Conservation (phyloP, 2,797 vertebrate genomes). For the Heterohyrax brucei region DNA sequence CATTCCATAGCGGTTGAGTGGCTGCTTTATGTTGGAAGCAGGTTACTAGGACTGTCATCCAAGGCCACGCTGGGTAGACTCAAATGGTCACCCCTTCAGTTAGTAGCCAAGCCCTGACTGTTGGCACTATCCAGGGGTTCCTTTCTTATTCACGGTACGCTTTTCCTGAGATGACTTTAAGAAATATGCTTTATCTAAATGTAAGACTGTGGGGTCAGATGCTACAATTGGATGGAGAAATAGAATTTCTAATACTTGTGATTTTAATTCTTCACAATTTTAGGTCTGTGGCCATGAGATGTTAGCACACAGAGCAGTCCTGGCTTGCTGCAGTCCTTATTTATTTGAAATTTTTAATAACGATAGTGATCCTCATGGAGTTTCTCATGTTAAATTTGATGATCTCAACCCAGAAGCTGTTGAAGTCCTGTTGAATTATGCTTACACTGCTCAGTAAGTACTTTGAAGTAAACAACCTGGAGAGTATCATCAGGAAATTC, state of each 20-base stretch:
- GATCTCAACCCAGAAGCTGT: slow-evolving; percentile 98
- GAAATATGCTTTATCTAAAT: slow-evolving; percentile 65
- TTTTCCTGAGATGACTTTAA: slow-evolving; percentile 66
- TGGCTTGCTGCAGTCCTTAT: slow-evolving; percentile 99
- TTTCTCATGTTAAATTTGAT: slow-evolving; percentile 98
- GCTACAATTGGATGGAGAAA: slow-evolving; percentile 8
- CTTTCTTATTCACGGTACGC: slow-evolving; percentile 38
- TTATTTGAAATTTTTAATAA: slow-evolving; percentile 99
- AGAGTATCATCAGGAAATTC: slow-evolving; percentile 39
- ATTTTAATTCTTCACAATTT: slow-evolving; percentile 69
- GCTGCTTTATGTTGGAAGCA: background rate
- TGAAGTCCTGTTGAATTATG: slow-evolving; percentile 98
- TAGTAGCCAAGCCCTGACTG: background rate
- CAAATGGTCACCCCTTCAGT: background rate
- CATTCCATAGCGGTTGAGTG: background rate
- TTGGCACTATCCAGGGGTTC: background rate
- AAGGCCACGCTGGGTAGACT: background rate
- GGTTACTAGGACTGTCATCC: background rate
- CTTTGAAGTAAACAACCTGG: slow-evolving; percentile 28
- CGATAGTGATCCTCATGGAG: slow-evolving; percentile 96
- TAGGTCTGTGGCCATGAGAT: slow-evolving; percentile 99
- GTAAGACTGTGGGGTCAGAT: background rate
- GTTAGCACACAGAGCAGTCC: slow-evolving; percentile 97
- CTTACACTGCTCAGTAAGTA: slow-evolving; percentile 99
- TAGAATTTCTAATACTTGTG: slow-evolving; percentile 3